phyloP scores from a whole-genome alignment of 2,888 invertebrate species.

The Acronicta leporina region DNA sequence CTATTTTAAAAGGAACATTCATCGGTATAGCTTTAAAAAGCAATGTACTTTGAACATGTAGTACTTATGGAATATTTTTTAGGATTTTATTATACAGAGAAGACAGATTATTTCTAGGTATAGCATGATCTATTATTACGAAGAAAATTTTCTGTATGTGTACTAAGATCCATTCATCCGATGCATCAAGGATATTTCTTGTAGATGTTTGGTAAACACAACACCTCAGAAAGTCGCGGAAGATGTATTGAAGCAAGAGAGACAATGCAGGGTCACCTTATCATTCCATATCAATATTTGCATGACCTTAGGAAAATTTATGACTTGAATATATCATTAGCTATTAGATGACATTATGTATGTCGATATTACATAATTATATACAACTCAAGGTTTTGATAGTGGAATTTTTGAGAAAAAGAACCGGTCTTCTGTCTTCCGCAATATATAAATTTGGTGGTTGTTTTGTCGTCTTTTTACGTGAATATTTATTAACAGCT shows the following conservation, averaged over 20 bases:
- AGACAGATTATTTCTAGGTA: no score
- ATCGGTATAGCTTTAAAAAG: no score
- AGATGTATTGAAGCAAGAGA: constrained; percentile 60
- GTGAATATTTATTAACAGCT: constrained; percentile 25
- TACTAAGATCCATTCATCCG: constrained; percentile 6
- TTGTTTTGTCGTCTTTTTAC: constrained; percentile 5
- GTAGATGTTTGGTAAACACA: constrained; percentile 42
- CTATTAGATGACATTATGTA: constrained; percentile 32
- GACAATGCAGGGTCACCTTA: constrained; percentile 81
- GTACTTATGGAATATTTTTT: no score
- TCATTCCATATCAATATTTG: constrained; percentile 76
- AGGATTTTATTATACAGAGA: no score
- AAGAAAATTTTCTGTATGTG: neutral
- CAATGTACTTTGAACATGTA: no score
- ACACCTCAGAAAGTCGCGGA: constrained; percentile 51
- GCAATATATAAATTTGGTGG: constrained; percentile 23
- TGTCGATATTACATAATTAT: constrained; percentile 48
- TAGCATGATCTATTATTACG: neutral
- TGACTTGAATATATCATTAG: constrained; percentile 49
- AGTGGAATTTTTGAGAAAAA: constrained; percentile 52
- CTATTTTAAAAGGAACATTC: no score
- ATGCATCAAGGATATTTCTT: constrained; percentile 35
- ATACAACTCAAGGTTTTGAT: constrained; percentile 46
- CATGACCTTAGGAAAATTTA: constrained; percentile 75
- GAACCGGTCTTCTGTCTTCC: constrained; percentile 54